phyloP scores from a whole-genome alignment of 2,888 invertebrate species.

The Chrysodeixis includens region DNA sequence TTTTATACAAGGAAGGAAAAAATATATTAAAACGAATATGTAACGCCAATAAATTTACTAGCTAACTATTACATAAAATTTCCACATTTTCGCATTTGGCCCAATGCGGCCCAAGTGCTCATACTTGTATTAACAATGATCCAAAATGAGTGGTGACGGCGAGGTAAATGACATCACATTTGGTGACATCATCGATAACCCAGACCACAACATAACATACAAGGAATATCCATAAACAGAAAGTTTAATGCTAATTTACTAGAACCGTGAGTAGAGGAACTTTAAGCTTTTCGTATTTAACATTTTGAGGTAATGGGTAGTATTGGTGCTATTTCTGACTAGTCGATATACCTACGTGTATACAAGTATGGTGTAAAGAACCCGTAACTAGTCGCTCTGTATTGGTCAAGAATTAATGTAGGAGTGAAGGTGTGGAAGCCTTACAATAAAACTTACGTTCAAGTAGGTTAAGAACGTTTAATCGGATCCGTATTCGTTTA shows the following conservation, averaged over 20 bases:
- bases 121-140: constrained; percentile 31
- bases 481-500: constrained; percentile 65
- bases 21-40: no score
- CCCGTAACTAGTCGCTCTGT: constrained; percentile 9
- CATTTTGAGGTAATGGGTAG: background rate
- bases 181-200: constrained; percentile 65
- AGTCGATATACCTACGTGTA: background rate
- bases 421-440: constrained; percentile 73
- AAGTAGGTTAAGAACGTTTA: constrained; percentile 78
- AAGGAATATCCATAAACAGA: constrained; percentile 23
- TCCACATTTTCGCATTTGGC: constrained; percentile 15
- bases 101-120: constrained; percentile 17
- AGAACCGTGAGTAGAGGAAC: constrained; percentile 20
- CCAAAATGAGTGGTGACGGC: constrained; percentile 58
- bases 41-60: no score
- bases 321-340: background rate
- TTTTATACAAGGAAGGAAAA: no score
- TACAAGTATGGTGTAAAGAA: background rate
- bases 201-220: constrained; percentile 22
- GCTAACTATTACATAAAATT: no score
- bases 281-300: constrained; percentile 26
- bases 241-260: constrained; percentile 29
- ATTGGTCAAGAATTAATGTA: constrained; percentile 57
- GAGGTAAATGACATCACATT: constrained; percentile 65
- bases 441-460: constrained; percentile 66